phyloP scores from a whole-genome alignment of 1,140 invertebrate genomes.

The Atopsyche davidsoni region DNA sequence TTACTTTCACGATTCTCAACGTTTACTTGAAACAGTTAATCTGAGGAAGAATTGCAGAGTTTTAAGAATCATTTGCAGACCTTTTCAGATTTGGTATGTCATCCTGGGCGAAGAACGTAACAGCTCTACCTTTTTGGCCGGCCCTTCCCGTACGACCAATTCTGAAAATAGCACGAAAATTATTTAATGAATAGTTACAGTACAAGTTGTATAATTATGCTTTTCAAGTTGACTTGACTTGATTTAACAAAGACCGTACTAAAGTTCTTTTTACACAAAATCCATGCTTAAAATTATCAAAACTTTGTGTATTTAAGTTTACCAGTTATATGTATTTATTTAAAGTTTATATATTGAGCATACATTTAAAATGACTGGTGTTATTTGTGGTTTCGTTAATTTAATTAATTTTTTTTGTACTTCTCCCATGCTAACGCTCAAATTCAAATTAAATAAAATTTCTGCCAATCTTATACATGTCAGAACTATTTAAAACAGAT shows the following conservation, averaged over 20 bases:
- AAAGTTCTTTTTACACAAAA: background rate
- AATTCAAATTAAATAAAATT: too few species aligned
- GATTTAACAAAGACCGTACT: background rate
- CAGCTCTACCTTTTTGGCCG: slow-evolving; percentile 76
- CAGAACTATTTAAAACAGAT: too few species aligned
- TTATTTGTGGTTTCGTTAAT: too few species aligned
- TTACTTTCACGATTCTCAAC: too few species aligned
- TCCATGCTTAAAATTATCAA: background rate
- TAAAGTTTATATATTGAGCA: too few species aligned
- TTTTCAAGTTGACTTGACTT: background rate
- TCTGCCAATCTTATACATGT: too few species aligned
- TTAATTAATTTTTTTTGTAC: too few species aligned
- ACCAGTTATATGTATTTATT: too few species aligned
- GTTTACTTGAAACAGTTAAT: too few species aligned
- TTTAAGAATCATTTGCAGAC: slow-evolving; percentile 49
- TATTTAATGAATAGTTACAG: background rate
- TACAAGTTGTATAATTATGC: background rate
- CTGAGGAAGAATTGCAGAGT: too few species aligned
- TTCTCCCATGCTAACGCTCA: too few species aligned
- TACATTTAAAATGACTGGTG: too few species aligned
- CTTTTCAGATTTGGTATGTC: slow-evolving; percentile 78
- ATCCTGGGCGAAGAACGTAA: slow-evolving; percentile 92
- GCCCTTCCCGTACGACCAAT: slow-evolving; percentile 88
- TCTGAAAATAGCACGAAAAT: slow-evolving; percentile 32
- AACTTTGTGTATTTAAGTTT: background rate